Conservation (phyloP, 2,888 invertebrate genomes). For the Papilio elwesi region DNA sequence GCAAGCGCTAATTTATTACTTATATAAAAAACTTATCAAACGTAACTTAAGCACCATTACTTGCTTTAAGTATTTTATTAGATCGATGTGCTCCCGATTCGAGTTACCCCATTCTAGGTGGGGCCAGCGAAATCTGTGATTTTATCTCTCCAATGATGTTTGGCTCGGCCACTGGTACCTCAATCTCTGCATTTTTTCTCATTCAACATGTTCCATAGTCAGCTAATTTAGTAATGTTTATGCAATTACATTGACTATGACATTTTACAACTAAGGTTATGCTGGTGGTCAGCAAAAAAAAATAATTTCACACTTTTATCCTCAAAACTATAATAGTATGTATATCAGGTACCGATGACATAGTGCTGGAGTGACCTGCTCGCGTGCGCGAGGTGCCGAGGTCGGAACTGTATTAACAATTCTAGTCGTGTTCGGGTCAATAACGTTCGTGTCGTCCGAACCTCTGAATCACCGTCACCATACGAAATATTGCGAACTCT, state of each 20-base stretch:
- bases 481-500: conserved; percentile 9
- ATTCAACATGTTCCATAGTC: no score
- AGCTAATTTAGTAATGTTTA: no score
- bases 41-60: no score
- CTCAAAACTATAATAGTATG: conserved; percentile 16
- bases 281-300: not conserved
- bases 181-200: no score
- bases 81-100: no score
- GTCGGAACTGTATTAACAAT: conserved; percentile 53
- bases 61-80: no score
- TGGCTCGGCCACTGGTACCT: no score
- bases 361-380: conserved; percentile 16
- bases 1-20: no score
- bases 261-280: not conserved
- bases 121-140: no score
- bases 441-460: conserved; percentile 46
- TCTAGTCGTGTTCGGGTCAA: conserved; percentile 61
- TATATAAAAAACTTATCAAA: no score
- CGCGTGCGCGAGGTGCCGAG: conserved; percentile 43
- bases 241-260: not conserved
- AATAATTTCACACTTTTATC: not conserved
- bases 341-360: conserved; percentile 34
- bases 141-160: no score
- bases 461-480: conserved; percentile 35
- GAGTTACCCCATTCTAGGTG: no score